Evolutionary conservation across 2,113 vertebrate species (phyloP), one percentile per base, ranked within the genome.

Genomic region (Gambusia affinis): DNA sequence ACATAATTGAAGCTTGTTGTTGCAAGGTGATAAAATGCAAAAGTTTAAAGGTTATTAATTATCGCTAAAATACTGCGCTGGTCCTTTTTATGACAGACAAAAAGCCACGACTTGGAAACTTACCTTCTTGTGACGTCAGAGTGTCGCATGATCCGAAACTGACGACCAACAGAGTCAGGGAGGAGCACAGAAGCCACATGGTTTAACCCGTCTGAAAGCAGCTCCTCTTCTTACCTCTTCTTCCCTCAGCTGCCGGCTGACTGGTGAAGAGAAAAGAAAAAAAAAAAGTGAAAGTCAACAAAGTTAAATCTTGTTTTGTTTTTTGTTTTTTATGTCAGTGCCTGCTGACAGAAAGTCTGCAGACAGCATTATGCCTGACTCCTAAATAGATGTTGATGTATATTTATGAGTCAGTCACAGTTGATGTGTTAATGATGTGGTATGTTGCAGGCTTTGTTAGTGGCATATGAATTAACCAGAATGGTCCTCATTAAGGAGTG

Each of bases 131-230:
- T 14, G 89, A 78, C 60, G 67, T 67, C 78, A 79, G 31, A 3
- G 35, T 68, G 75, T 91, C 91, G 78, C 92, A 91, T 27, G 85
- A 90, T 85, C 86, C 84, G 1, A 91, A 82, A 83, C 81, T 75
- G 82, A 94, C 79, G 63, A 82, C 76, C 89, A 94, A 73, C 80
- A 93, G 87, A 69, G 88, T 85, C 88, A 95, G 78, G 68, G 84
- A 85, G 82, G 69, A 91, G 81, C 84, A 85, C 75, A 93, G 65
- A 64, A 91, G 81, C 92, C 91, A 90, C 94, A 95, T 95, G 90
- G 78, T 92, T 82, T 78, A 73, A 83, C 78, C 76, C 87, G 81
- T 67, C 79, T 12, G 33, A 66, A 60, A 81, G 72, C 65, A 69
- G 61, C 69, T 54, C 79, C 60, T 83, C 72, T 57, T 24, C 51